phyloP scores from a whole-genome alignment of 2,888 invertebrate species.

The Toxonevra muliebris region DNA sequence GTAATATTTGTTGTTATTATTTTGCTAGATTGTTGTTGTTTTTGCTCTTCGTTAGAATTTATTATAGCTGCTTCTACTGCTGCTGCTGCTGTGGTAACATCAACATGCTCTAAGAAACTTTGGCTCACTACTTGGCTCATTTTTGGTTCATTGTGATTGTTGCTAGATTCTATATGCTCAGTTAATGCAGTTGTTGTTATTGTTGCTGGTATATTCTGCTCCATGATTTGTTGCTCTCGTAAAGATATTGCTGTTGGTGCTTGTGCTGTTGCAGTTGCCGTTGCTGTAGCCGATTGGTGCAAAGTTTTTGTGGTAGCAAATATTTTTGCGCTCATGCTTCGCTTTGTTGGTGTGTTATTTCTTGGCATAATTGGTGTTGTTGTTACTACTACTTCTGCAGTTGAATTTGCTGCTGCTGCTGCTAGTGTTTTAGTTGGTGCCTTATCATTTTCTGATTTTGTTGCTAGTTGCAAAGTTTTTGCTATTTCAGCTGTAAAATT shows the following conservation, averaged over 20 bases:
- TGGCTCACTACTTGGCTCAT: constrained; percentile 35
- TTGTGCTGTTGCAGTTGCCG: constrained; percentile 36
- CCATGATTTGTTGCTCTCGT: constrained; percentile 18
- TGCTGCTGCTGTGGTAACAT: constrained; percentile 14
- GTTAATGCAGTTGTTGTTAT: constrained; percentile 14
- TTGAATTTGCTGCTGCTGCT: constrained; percentile 32
- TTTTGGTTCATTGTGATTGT: constrained; percentile 3
- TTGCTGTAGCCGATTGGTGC: constrained; percentile 40
- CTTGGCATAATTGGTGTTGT: constrained; percentile 18
- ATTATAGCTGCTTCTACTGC: constrained; percentile 17
- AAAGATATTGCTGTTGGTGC: constrained; percentile 22
- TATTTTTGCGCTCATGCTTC: constrained; percentile 30
- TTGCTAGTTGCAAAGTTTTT: constrained; percentile 23
- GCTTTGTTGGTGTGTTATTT: constrained; percentile 37
- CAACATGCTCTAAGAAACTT: constrained; percentile 31
- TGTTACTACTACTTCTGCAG: constrained; percentile 23
- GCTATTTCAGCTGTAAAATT: constrained; percentile 25
- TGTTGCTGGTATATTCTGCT: constrained; percentile 13
- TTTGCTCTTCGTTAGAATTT: constrained; percentile 37
- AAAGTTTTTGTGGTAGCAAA: constrained; percentile 51
- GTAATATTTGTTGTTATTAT: constrained; percentile 37
- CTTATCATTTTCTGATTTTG: constrained; percentile 24
- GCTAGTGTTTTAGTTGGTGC: constrained; percentile 22
- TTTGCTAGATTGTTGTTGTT: constrained; percentile 39
- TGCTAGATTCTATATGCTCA: constrained; percentile 15